phyloP scores from a whole-genome alignment of 2,797 vertebrate genomes.

The Tamandua tetradactyla region DNA sequence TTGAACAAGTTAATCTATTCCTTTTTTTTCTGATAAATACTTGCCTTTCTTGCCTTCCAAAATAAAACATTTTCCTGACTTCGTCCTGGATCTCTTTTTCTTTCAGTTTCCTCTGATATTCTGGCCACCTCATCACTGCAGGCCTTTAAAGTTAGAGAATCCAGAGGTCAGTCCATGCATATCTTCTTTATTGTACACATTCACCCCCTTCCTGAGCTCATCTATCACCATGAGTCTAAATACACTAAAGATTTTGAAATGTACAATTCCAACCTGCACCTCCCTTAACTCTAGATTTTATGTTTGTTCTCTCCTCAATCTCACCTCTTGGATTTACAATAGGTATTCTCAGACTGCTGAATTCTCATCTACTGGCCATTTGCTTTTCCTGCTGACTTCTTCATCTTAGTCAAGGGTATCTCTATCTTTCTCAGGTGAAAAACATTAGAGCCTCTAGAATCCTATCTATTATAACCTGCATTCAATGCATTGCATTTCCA shows the following conservation, averaged over 20 bases:
- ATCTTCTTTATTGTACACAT: background rate
- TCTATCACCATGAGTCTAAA: background rate
- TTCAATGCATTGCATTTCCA: too few relatives aligned
- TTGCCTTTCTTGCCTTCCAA: background rate
- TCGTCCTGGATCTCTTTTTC: background rate
- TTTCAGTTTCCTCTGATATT: background rate
- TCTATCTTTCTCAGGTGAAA: background rate
- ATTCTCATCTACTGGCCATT: background rate
- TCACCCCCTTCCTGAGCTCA: background rate
- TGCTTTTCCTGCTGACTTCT: background rate
- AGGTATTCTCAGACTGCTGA: background rate
- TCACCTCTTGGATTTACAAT: background rate
- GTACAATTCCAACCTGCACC: background rate
- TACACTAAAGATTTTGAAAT: background rate
- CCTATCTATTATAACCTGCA: too few relatives aligned
- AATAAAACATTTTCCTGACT: background rate
- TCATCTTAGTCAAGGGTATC: background rate
- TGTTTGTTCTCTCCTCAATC: background rate
- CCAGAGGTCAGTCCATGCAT: background rate
- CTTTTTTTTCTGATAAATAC: background rate
- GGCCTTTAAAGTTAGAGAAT: background rate
- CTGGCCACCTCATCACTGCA: background rate
- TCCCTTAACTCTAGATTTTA: background rate
- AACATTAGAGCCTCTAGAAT: background rate
- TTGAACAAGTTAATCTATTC: background rate